A percentile compares a stretch with the other conserved stretches of the same genome.
phyloP scores from a whole-genome alignment of 2,113 vertebrate species.

The Myxocyprinus asiaticus region DNA sequence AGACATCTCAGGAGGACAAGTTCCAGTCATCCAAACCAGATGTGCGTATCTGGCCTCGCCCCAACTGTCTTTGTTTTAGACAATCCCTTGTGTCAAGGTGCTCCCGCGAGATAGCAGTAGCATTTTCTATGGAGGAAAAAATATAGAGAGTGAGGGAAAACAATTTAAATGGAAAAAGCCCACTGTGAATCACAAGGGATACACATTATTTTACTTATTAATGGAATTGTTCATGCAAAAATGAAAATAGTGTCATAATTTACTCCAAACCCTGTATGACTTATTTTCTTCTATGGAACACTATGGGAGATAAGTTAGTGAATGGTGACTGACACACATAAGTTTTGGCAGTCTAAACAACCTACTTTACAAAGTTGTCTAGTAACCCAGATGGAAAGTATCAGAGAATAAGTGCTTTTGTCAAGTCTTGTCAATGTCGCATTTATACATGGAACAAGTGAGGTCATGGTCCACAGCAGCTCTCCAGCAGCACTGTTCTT shows the following conservation, averaged over 20 bases:
- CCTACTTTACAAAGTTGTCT: not conserved
- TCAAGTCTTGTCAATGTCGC: not conserved
- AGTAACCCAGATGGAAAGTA: slow-evolving; percentile 15
- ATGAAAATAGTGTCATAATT: no score
- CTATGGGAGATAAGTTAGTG: no score
- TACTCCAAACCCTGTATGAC: no score
- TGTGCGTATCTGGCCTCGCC: slow-evolving; percentile 61
- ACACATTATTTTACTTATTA: not conserved
- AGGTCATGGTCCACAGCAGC: slow-evolving; percentile 26
- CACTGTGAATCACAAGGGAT: not conserved
- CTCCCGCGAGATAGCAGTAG: slow-evolving; percentile 60
- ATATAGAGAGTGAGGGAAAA: slow-evolving; percentile 29
- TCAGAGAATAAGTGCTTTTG: not conserved
- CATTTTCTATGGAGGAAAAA: slow-evolving; percentile 60
- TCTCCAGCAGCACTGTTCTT: not conserved
- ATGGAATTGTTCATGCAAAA: not conserved
- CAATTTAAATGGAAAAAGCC: slow-evolving; percentile 15
- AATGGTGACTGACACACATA: not conserved
- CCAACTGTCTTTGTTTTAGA: slow-evolving; percentile 56
- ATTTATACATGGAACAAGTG: slow-evolving; percentile 16
- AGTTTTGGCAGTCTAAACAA: slow-evolving; percentile 1
- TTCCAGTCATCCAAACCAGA: slow-evolving; percentile 63
- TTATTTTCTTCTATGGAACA: no score
- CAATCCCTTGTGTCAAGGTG: slow-evolving; percentile 47
- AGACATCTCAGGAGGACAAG: slow-evolving; percentile 34